These are phyloP conservation scores for Ceratotherium simum DNA, from an alignment of 2,113 vertebrate species.

Conservation along the genomic window DNA sequence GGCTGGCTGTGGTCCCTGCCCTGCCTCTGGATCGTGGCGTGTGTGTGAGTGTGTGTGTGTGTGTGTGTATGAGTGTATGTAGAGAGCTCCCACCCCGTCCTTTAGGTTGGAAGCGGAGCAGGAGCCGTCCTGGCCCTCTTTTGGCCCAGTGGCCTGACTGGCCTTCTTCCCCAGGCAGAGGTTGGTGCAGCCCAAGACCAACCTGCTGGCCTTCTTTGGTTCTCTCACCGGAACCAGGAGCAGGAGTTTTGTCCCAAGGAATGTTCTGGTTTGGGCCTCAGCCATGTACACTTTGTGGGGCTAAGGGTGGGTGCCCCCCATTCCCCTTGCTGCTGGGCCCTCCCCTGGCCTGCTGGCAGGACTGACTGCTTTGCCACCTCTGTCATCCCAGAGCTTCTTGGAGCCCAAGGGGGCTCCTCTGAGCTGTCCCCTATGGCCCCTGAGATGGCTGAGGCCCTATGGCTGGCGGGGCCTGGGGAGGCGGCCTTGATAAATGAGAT, in stretches of 20 bases:
- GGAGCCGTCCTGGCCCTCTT: no score
- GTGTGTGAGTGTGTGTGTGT: neutral
- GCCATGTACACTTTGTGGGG: neutral
- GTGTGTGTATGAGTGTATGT: neutral
- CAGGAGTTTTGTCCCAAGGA: neutral
- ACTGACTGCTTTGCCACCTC: neutral
- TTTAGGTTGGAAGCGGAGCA: neutral
- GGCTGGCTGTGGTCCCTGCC: neutral
- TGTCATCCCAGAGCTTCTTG: neutral
- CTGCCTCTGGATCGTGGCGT: neutral
- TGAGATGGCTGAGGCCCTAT: neutral
- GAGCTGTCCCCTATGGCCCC: neutral
- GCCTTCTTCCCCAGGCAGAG: neutral
- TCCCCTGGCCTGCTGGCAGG: neutral
- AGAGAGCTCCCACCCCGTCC: rapidly evolving
- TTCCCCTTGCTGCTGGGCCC: neutral
- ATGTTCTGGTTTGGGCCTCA: neutral
- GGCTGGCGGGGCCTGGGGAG: neutral
- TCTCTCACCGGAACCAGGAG: neutral
- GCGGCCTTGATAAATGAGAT: neutral
- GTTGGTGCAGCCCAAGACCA: neutral
- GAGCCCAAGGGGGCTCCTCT: neutral
- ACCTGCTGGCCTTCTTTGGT: neutral
- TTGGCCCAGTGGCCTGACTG: neutral
- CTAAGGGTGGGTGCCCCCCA: neutral